Base-by-base conservation (phyloP, 1,140 invertebrate genomes). In the Scaptomyza montana region DNA sequence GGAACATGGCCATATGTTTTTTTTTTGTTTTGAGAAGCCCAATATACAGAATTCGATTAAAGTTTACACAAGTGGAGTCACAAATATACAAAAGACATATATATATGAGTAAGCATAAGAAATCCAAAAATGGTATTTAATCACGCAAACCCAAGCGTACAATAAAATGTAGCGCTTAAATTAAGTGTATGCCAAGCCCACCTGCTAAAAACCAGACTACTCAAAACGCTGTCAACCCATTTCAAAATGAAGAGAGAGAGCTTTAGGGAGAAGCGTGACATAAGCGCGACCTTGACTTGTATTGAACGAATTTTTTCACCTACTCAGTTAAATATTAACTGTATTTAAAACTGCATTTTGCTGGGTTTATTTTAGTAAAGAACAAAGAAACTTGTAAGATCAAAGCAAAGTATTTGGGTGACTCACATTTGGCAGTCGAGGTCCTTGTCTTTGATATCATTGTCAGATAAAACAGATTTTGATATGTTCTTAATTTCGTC, bases 211-310 rank as follows among this genome's bases (percentile, higher is more conserved):
- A 59, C 19, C 5, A 47, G 9, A 9, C 7, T 9, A 30, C 30
- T 6, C 3, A 30, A 30, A 25, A 16, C 16, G 16, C 16, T 16
- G 16, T 16, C 56, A 59, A 60, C 19, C 70, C 41, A 55, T 50
- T 68, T 51, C 61, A 65, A 67, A 55, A 8, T 2, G 33, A 36
- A 5, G 67, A 36, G 8, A 9, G 33, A 30, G 33, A 77, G 45
- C 57, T 64, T 36, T 39, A 64, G 55, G 2, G 59, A 45, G 6
- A 43, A 54, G 51, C 49, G 56, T 86, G 81, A 86, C 81, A 80
- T 86, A 79, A 86, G 73, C 54, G 57, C 66, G 54, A 85, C 77
- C 81, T 80, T 80, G 81, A 68, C 57, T 68, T 60, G 60, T 50
- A 39, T 43, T 45, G 13, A 50, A 41, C 46, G 13, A 50, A 65